Percentiles rank a stretch among this genome's conserved stretches.
These are phyloP conservation scores for Muscicapa comitata DNA, from an alignment of 2,797 vertebrate genomes.

Conservation along the genomic window DNA sequence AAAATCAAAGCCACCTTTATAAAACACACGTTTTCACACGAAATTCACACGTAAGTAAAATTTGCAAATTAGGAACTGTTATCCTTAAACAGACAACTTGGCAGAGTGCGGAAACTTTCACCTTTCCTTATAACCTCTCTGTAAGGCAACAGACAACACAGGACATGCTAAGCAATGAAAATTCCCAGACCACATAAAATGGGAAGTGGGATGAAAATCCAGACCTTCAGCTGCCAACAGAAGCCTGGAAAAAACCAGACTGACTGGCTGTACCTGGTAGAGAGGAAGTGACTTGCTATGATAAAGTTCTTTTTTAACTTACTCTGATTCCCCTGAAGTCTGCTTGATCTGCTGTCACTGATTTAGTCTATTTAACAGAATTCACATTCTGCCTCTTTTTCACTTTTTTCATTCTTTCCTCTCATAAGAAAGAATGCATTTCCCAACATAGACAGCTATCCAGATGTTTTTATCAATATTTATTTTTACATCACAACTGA, in stretches of 20 bases:
- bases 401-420: not conserved
- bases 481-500: not conserved
- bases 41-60: not conserved
- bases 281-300: not conserved
- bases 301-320: not conserved
- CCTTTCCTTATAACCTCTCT: not conserved
- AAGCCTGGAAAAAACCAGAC: not conserved
- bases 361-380: not conserved
- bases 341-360: not conserved
- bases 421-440: not conserved
- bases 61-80: not conserved
- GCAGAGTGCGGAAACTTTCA: rapidly evolving
- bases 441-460: not conserved
- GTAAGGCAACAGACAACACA: not conserved
- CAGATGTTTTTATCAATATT: not conserved
- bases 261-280: not conserved
- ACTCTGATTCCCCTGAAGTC: not conserved
- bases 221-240: not conserved
- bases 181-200: not conserved
- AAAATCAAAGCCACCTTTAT: not conserved
- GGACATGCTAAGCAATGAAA: not conserved
- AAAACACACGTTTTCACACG: not conserved
- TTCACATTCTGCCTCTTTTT: not conserved
- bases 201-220: not conserved
- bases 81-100: not conserved